Evolutionary conservation across 1,140 invertebrate genomes (phyloP).

Genomic region (Conopomorpha cramerella): DNA sequence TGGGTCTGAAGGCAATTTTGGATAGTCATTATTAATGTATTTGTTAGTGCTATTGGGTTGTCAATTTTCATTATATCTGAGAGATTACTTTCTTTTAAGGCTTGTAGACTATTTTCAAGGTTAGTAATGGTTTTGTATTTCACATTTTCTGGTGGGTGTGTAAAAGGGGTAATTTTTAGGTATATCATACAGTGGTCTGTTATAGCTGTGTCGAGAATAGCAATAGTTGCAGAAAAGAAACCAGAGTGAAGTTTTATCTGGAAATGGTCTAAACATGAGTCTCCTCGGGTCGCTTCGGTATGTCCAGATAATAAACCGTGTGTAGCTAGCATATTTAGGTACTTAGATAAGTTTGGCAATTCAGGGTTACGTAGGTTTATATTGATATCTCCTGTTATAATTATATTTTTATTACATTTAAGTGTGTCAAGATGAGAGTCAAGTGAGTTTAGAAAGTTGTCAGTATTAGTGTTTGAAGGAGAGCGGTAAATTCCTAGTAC

Average conservation of each 20-base stretch:
- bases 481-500: conserved; percentile 1
- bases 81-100: too few relatives aligned
- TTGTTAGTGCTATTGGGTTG: too few relatives aligned
- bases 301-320: not conserved
- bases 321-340: not conserved
- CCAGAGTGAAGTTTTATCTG: not conserved
- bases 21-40: too few relatives aligned
- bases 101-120: too few relatives aligned
- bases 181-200: too few relatives aligned
- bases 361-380: not conserved
- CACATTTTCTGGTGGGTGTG: too few relatives aligned
- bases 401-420: not conserved
- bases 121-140: too few relatives aligned
- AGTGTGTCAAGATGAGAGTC: not conserved
- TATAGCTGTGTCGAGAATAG: not conserved
- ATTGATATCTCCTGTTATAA: not conserved
- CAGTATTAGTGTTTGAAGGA: not conserved
- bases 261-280: not conserved
- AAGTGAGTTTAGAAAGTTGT: not conserved
- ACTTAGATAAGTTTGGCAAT: not conserved
- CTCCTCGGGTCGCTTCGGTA: not conserved
- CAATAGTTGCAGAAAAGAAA: not conserved
- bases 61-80: too few relatives aligned
- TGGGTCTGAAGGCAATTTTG: too few relatives aligned
- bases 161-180: too few relatives aligned